Evolutionary conservation across 2,888 invertebrate genomes (phyloP).

Genomic region (Tipula unca): DNA sequence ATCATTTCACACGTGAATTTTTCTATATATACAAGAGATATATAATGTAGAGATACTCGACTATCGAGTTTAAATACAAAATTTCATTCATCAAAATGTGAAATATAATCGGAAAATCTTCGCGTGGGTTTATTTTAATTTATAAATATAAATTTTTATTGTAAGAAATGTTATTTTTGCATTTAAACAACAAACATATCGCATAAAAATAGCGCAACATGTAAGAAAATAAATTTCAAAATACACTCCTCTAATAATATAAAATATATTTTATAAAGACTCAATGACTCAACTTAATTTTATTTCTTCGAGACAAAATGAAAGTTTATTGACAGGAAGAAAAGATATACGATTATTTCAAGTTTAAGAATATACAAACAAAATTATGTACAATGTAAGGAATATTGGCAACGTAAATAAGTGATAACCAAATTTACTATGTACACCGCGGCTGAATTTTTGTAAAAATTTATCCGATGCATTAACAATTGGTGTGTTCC

Average conservation of each 20-base stretch:
- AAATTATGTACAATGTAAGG: not conserved
- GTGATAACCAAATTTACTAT: not conserved
- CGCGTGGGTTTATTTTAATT: constrained; percentile 14
- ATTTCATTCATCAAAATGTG: not conserved
- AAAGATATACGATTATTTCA: not conserved
- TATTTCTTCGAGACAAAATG: not conserved
- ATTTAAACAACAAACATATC: not conserved
- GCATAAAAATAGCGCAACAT: not conserved
- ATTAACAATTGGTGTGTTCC: no score
- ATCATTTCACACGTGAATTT: constrained; percentile 1
- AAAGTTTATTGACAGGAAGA: constrained; percentile 8
- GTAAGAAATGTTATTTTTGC: not conserved
- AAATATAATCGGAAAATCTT: constrained; percentile 8
- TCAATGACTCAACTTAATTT: not conserved
- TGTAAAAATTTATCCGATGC: no score
- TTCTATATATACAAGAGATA: not conserved
- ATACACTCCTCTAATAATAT: not conserved
- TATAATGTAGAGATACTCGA: not conserved
- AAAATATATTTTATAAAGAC: not conserved
- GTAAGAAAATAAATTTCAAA: not conserved
- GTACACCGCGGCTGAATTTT: no score
- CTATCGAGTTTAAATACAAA: not conserved
- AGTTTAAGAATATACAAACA: not conserved
- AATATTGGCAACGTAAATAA: not conserved
- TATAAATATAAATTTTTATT: not conserved